Evolutionary conservation across 2,888 invertebrate genomes (phyloP), one percentile per base, ranked within the genome.

Genomic region (Aspidapion aeneum): DNA sequence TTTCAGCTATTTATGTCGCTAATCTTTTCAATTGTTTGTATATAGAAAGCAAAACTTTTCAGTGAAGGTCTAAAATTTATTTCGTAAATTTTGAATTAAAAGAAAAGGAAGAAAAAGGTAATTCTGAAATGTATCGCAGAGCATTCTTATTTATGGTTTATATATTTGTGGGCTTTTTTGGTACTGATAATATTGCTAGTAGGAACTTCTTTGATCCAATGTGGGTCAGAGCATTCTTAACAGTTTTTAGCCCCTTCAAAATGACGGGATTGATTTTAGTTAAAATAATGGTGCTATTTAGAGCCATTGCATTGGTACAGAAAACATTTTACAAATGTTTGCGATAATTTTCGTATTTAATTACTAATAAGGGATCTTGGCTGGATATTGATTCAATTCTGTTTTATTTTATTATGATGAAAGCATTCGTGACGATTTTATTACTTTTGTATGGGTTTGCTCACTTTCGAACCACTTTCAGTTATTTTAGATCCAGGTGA

Each of bases 181-280:
- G 97, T 16, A 94, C 94, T 7, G 98, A 98, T n/a, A 98, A 99
- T 78, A 92, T 97, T 75, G 97, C 97, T 9, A 97, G 97, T 66
- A 82, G 99, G 48, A 98, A 96, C 79, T 96, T 96, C 7, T 99
- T 98, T 80, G 96, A 98, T 83, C 94, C 97, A 0, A 87, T 91
- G 75, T 93, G 95, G 84, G 92, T 95, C 18, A 88, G 92, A 62
- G 93, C 95, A 73, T 98, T 97, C 75, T 82, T 98, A 12, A 92
- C 95, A 1, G 89, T 94, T 9, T 99, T 97, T 80, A 90, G 90
- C 65, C 98, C 98, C 0, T 96, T 94, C 77, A 81, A 91, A 9
- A 98, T 98, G 86, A 90, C 91, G 68, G 82, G 83, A 3, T 82
- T 99, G 22, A 90, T 98, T 74, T 78, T 98, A 57, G 78, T 93